Percentiles rank a stretch among this genome's conserved stretches.
phyloP scores from a whole-genome alignment of 2,888 invertebrate species.

The Tipula lateralis region DNA sequence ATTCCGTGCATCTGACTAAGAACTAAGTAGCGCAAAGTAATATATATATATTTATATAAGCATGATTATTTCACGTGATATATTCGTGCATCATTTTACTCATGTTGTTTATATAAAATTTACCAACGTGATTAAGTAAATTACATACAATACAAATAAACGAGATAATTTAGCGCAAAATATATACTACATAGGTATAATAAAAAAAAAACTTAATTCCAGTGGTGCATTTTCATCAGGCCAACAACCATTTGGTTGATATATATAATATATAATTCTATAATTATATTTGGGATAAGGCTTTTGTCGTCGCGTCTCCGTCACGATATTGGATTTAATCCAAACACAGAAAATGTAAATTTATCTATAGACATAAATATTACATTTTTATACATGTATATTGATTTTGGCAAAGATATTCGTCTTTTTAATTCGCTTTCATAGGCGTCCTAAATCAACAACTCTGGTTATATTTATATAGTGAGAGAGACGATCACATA shows the following conservation, averaged over 20 bases:
- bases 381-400: neutral
- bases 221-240: neutral
- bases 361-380: neutral
- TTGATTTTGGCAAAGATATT: neutral
- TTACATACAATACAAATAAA: neutral
- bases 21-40: neutral
- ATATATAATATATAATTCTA: neutral
- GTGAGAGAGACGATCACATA: neutral
- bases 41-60: neutral
- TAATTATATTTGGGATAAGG: neutral
- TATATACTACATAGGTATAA: too few species aligned
- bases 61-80: neutral
- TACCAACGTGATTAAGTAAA: neutral
- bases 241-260: neutral
- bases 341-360: conserved; percentile 11
- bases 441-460: neutral
- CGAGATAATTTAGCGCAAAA: neutral
- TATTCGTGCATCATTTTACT: neutral
- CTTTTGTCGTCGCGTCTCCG: neutral
- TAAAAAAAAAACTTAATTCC: neutral
- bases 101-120: neutral
- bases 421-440: neutral
- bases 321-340: neutral
- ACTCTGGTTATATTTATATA: neutral
- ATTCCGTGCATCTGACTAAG: neutral